Evolutionary conservation across 2,797 vertebrate species (phyloP).

Genomic region (Poecilia velifera): DNA sequence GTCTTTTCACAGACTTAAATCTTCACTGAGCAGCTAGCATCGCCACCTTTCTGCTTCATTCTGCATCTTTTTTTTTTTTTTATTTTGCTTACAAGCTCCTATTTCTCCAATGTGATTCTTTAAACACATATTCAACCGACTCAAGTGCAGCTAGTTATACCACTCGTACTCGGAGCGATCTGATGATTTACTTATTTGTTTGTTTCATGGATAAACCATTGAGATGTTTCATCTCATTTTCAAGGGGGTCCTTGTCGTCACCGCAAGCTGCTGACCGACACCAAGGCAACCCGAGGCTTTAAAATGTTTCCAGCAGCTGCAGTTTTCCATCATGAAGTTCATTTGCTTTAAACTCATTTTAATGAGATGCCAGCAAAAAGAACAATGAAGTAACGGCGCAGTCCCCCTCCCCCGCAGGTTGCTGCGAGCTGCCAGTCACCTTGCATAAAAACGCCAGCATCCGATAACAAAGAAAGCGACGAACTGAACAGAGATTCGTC

Average conservation of each 20-base stretch:
- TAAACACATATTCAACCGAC: not conserved
- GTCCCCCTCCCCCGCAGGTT: not conserved
- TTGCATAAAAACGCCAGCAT: not conserved
- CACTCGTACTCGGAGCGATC: not conserved
- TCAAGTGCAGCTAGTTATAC: not conserved
- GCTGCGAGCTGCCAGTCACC: not conserved
- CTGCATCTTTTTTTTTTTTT: not conserved
- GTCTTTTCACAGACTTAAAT: slow-evolving; percentile 40
- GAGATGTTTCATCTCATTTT: too few species aligned
- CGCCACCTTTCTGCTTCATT: not conserved
- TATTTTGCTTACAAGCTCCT: not conserved
- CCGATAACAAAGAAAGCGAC: not conserved
- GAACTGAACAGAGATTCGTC: not conserved
- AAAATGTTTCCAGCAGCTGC: not conserved
- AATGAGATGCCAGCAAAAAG: not conserved
- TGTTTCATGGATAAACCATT: too few species aligned
- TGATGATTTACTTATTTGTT: not conserved
- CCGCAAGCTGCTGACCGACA: not conserved
- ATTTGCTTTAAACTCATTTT: not conserved
- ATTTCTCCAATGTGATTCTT: not conserved
- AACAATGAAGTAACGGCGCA: not conserved
- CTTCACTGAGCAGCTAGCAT: slow-evolving; percentile 29
- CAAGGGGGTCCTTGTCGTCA: too few species aligned
- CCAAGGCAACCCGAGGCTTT: not conserved
- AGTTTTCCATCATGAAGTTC: not conserved